phyloP scores from a whole-genome alignment of 2,797 vertebrate genomes.

The Mionectes olivaceus region DNA sequence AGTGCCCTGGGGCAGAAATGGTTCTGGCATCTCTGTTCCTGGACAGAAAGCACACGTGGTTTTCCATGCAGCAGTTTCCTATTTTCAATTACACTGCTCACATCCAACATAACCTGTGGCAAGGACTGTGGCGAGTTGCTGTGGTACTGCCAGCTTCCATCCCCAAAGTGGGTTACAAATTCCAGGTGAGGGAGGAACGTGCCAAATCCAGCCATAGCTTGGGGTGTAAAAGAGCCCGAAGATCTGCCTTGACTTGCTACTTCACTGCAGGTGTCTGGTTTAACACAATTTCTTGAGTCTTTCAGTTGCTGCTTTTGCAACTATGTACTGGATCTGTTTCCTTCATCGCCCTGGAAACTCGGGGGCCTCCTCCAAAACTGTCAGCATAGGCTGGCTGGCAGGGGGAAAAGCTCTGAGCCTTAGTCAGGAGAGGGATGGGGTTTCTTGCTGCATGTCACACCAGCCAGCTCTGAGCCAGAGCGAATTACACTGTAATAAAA shows the following conservation, averaged over 20 bases:
- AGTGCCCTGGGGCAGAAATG: neutral
- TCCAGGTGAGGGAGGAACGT: neutral
- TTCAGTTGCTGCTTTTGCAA: neutral
- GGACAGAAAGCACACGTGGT: neutral
- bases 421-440: neutral
- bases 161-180: neutral
- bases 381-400: neutral
- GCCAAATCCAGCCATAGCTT: neutral
- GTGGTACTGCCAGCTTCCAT: neutral
- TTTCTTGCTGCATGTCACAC: neutral
- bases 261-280: neutral
- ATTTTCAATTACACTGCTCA: neutral
- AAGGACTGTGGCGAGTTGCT: neutral
- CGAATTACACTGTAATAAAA: neutral
- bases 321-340: neutral
- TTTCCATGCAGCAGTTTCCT: neutral
- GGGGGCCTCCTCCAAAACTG: neutral
- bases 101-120: neutral
- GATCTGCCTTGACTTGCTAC: neutral
- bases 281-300: neutral
- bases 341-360: neutral
- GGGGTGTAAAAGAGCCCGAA: neutral
- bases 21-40: neutral
- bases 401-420: neutral
- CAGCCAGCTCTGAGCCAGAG: constrained; percentile 16